These are phyloP conservation scores for Haliclona indistincta DNA, from an alignment of 37 sponge, comb jelly and placozoan genomes.

Conservation along the genomic window DNA sequence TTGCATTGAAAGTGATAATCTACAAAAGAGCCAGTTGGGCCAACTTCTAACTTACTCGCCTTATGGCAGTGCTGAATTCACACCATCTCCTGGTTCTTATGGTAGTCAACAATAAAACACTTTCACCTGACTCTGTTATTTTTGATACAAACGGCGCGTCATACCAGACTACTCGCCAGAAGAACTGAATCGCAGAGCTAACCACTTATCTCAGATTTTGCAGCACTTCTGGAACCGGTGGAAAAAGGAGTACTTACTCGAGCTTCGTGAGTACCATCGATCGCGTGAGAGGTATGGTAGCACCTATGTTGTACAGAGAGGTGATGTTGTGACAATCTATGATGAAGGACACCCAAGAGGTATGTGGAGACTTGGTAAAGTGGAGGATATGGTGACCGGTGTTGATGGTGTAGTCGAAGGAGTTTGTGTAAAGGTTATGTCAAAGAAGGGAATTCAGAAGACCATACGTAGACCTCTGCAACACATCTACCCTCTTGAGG, in stretches of 20 bases:
- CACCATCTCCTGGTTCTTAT: too few relatives aligned
- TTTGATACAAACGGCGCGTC: too few relatives aligned
- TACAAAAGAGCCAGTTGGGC: too few relatives aligned
- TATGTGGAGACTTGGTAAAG: not conserved
- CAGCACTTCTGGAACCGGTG: conserved; percentile 20
- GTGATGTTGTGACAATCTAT: conserved; percentile 11
- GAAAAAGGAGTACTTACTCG: conserved; percentile 29
- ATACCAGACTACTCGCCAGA: not conserved
- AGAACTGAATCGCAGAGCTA: not conserved
- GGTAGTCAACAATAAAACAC: too few relatives aligned
- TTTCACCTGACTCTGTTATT: too few relatives aligned
- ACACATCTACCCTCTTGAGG: too few relatives aligned
- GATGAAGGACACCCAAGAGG: conserved; percentile 25
- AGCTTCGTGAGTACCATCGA: conserved; percentile 27
- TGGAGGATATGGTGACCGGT: not conserved
- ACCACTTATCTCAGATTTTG: not conserved
- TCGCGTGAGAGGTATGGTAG: not conserved
- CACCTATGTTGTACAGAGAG: not conserved
- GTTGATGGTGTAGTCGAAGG: conserved; percentile 2
- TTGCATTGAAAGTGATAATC: too few relatives aligned
- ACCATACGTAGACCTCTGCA: conserved; percentile 12
- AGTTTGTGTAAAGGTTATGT: conserved; percentile 2
- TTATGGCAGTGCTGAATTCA: too few relatives aligned
- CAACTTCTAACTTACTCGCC: too few relatives aligned
- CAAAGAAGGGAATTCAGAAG: not conserved